Percentiles rank a stretch among this genome's conserved stretches.
These are phyloP conservation scores for Xestoiulus laeticollis DNA, from an alignment of 2,888 invertebrate species.

Conservation along the genomic window DNA sequence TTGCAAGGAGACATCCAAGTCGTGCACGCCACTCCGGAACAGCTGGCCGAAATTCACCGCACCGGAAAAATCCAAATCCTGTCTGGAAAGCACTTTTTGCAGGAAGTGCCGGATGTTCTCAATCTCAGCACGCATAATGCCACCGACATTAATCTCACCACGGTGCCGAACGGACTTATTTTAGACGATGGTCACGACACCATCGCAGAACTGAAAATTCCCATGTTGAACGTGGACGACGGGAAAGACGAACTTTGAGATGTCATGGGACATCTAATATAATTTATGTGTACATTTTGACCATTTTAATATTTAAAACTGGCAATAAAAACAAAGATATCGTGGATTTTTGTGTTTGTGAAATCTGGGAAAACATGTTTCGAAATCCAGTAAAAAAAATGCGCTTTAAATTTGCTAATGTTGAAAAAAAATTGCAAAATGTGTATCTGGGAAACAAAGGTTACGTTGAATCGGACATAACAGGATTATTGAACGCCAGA, in stretches of 20 bases:
- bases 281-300: no score
- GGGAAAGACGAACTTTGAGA: background rate
- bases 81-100: background rate
- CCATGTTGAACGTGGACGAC: background rate
- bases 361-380: no score
- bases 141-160: background rate
- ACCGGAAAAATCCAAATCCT: conserved; percentile 64
- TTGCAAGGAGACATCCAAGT: conserved; percentile 63
- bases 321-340: no score
- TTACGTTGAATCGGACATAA: no score
- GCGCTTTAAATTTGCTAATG: no score
- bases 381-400: no score
- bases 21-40: conserved; percentile 65
- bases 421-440: no score
- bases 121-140: conserved; percentile 1
- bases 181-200: background rate
- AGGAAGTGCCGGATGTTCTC: conserved; percentile 14
- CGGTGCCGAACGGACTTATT: background rate
- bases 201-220: background rate
- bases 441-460: no score
- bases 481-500: no score
- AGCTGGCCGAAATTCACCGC: conserved; percentile 64
- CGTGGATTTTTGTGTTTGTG: no score
- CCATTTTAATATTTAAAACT: no score
- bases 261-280: background rate